Base-by-base conservation (phyloP, 2,113 vertebrate genomes). In the Dicentrarchus labrax region DNA sequence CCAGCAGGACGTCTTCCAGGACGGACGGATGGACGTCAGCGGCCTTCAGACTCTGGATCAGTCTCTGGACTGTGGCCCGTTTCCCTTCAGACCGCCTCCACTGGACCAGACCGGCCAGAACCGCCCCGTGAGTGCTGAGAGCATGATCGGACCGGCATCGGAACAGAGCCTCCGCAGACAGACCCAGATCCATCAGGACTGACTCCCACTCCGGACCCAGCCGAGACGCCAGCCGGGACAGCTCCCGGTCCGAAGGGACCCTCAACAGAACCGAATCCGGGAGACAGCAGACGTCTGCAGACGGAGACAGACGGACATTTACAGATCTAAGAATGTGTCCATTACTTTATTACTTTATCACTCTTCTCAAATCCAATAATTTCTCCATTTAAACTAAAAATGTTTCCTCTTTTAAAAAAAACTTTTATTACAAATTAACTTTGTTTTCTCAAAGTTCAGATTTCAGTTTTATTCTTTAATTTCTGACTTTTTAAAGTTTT, bases 131-230 rank as follows among this genome's bases (percentile, higher is more conserved):
- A n/a, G 94, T 68, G 54, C 92, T 96, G 86, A 96, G 93, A 0
- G 92, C 91, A 83, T 99, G 95, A 80, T 97, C 95, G 70, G 94
- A 94, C 72, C 97, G 97, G 71, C 98, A 99, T 56, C 95, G 95
- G 78, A 97, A 97, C 91, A 99, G 51, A 4, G 96, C 96, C 4
- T 88, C 94, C 5, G 93, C 84, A 0, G 96, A 95, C 92, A 99
- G 89, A 6, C 98, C 98, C 91, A 99, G 94, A 8, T 96, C 95
- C 88, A 98, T 86, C 77, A 96, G 90, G 4, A 98, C 77, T 2
- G 88, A 80, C 84, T 99, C 97, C 97, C 97, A 99, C 75, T 98
- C 96, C 0, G 94, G 62, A 3, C 98, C 97, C 10, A 99, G 94
- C 22, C 72, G 93, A 41, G 93, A 91, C 0, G 97, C 96, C 78